Evolutionary conservation across 2,797 vertebrate genomes (phyloP), one percentile per base, ranked within the genome.

Genomic region (Nannoperca obscura): DNA sequence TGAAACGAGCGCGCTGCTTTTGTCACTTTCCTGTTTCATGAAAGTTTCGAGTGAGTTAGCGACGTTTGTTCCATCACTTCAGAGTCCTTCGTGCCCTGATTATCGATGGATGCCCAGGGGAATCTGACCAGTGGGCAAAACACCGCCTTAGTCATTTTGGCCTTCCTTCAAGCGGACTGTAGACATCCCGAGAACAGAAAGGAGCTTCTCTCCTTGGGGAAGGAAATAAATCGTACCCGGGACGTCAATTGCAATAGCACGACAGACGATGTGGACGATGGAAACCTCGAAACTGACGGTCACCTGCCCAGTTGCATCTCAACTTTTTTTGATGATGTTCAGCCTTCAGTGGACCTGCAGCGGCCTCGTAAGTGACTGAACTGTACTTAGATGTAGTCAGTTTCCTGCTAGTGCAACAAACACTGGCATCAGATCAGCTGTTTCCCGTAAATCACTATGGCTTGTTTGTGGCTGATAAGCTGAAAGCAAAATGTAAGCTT

Each of bases 211-310:
- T 66, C 65, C 0, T 53, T 95, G 68, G 17, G 49, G 0, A 34
- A 54, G 1, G 75, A 88, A 0, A 0, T 90, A 0, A 38, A 54
- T 0, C 4, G 13, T 0, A 2, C 3, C 5, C 32, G n/a, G 42
- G 81, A 82, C 74, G 59, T 85, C 38, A 89, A 78, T 34, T 49
- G 3, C n/a, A 82, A 81, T 4, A 36, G 55, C 0, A 8, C 20
- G 4, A 3, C 0, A 0, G 34, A 59, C 7, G 0, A 4, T 0
- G 0, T 1, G 46, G 76, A 81, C 0, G 76, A 82, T 0, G 94
- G 86, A 0, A 66, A 83, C 8, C 69, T 96, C 0, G 91, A 96
- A 54, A 57, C 84, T 0, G 95, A 96, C 5, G 94, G 95, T 0
- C 84, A 93, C 46, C 3, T 68, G 24, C 0, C 44, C 7, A 36